A percentile compares a stretch with the other conserved stretches of the same genome.
These are phyloP conservation scores for Vespertilio murinus DNA, from an alignment of 2,797 vertebrate genomes.

Conservation along the genomic window DNA sequence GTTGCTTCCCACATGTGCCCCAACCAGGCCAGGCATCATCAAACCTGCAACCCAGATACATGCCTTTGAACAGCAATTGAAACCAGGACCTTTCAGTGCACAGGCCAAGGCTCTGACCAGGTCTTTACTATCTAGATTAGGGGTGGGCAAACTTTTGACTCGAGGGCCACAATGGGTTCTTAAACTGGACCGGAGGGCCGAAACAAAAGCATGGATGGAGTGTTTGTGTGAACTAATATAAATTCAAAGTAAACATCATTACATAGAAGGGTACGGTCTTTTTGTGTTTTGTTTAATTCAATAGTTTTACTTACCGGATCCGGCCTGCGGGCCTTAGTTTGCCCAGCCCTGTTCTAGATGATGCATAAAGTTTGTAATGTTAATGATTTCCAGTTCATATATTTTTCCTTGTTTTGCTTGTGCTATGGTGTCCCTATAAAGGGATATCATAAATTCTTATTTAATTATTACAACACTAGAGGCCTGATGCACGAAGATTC, in stretches of 20 bases:
- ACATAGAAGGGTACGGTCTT: too few relatives aligned
- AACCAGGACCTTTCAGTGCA: background rate
- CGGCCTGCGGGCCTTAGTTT: too few relatives aligned
- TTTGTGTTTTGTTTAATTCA: too few relatives aligned
- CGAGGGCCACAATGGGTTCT: too few relatives aligned
- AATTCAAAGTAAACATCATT: too few relatives aligned
- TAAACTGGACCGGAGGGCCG: too few relatives aligned
- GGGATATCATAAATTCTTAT: background rate
- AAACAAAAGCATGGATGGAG: too few relatives aligned
- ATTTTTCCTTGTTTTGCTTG: background rate
- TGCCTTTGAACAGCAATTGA: background rate
- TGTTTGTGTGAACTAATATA: too few relatives aligned
- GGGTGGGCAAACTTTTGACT: too few relatives aligned
- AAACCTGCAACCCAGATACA: background rate
- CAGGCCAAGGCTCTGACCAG: background rate
- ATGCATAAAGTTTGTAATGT: conserved; percentile 19
- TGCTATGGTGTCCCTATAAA: background rate
- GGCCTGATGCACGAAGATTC: too few relatives aligned
- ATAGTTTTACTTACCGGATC: too few relatives aligned
- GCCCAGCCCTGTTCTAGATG: too few relatives aligned
- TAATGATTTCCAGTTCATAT: background rate
- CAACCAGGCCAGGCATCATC: background rate
- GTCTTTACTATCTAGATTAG: background rate
- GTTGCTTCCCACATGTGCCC: background rate
- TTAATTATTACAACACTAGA: background rate